Conservation (phyloP, 2,797 vertebrate genomes). For the Ctenopoma kingsleyae region DNA sequence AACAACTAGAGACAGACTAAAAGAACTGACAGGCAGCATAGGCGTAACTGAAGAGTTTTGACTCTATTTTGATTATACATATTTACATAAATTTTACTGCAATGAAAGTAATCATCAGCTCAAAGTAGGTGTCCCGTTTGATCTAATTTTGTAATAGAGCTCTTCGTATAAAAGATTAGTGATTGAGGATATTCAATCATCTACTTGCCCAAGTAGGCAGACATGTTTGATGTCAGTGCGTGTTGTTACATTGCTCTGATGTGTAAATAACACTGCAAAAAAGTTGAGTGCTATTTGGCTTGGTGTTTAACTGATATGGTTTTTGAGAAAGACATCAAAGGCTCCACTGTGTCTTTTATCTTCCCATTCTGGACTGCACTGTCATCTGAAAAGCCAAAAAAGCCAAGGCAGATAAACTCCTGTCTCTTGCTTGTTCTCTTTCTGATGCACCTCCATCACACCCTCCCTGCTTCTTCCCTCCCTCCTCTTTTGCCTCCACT, state of each 20-base stretch:
- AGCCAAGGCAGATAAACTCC: constrained; percentile 35
- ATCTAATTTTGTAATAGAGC: constrained; percentile 32
- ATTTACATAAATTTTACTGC: constrained; percentile 39
- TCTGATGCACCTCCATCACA: constrained; percentile 46
- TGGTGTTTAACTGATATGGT: constrained; percentile 64
- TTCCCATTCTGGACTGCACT: constrained; percentile 48
- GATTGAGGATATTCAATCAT: constrained; percentile 42
- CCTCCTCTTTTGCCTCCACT: constrained; percentile 37
- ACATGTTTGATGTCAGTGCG: constrained; percentile 63
- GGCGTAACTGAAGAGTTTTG: background rate
- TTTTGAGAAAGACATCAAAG: constrained; percentile 67
- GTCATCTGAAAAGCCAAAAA: constrained; percentile 12
- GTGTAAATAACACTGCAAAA: constrained; percentile 59
- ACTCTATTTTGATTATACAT: constrained; percentile 8
- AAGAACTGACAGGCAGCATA: no score
- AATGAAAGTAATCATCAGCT: constrained; percentile 26
- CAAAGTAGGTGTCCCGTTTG: constrained; percentile 27
- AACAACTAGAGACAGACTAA: no score
- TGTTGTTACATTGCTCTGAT: constrained; percentile 58
- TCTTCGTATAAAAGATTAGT: constrained; percentile 39
- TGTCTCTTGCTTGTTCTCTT: constrained; percentile 19
- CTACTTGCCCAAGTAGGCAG: constrained; percentile 47
- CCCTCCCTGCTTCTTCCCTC: constrained; percentile 25
- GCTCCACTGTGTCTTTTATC: constrained; percentile 61
- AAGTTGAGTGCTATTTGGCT: constrained; percentile 59